A percentile compares a stretch with the other conserved stretches of the same genome.
These are phyloP conservation scores for Sminthurinus signatus DNA, from an alignment of 1,140 invertebrate genomes.

Conservation along the genomic window DNA sequence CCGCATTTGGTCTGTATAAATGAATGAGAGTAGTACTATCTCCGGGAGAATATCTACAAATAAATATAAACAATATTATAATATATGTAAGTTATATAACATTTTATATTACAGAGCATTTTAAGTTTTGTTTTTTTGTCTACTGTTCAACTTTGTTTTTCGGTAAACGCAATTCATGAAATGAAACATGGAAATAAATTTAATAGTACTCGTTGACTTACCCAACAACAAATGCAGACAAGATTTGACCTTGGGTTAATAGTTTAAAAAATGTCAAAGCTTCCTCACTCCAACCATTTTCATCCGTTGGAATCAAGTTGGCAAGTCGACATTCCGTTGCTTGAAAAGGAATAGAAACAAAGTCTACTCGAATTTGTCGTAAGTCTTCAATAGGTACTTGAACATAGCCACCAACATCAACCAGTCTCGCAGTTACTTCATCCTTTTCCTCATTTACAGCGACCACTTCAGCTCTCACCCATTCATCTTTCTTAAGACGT, in stretches of 20 bases:
- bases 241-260: conserved; percentile 66
- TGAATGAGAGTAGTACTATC: conserved; percentile 65
- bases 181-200: too few species aligned
- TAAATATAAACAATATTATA: too few species aligned
- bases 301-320: conserved; percentile 72
- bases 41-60: conserved; percentile 42
- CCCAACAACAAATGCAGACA: too few species aligned
- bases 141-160: too few species aligned
- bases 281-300: conserved; percentile 66
- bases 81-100: too few species aligned
- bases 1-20: conserved; percentile 63
- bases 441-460: conserved; percentile 53
- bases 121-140: too few species aligned
- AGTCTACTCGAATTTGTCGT: conserved; percentile 72
- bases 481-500: conserved; percentile 59
- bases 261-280: conserved; percentile 66
- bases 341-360: conserved; percentile 89
- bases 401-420: conserved; percentile 94
- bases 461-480: conserved; percentile 83
- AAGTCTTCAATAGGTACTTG: conserved; percentile 32
- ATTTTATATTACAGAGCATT: too few species aligned
- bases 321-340: conserved; percentile 88
- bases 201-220: too few species aligned
- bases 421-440: conserved; percentile 66
- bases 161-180: too few species aligned